These are phyloP conservation scores for Episyrphus balteatus DNA, from an alignment of 1,140 invertebrate species.

Conservation along the genomic window DNA sequence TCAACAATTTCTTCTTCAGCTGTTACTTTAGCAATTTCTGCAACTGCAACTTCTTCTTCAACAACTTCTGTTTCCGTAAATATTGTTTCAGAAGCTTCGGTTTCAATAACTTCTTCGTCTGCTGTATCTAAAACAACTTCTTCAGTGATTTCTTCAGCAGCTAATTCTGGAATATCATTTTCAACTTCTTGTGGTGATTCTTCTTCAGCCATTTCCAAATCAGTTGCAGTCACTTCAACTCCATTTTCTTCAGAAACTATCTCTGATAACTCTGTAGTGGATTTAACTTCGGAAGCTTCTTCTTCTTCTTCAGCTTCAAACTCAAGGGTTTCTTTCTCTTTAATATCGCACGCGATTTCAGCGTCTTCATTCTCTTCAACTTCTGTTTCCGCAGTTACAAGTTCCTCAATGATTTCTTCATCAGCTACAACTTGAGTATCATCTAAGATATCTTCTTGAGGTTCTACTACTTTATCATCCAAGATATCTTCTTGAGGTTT, in stretches of 20 bases:
- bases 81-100: neutral
- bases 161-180: neutral
- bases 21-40: neutral
- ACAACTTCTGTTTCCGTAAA: neutral
- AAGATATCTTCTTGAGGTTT: neutral
- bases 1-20: neutral
- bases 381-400: neutral
- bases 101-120: conserved; percentile 1
- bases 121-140: too few relatives aligned
- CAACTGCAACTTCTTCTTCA: neutral
- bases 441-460: neutral
- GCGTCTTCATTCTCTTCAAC: neutral
- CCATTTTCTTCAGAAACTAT: neutral
- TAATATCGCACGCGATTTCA: neutral
- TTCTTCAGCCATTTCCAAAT: conserved; percentile 1
- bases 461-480: conserved; percentile 1
- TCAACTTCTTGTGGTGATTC: neutral
- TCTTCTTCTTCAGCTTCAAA: neutral
- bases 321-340: neutral
- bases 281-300: neutral
- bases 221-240: neutral
- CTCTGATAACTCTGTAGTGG: neutral
- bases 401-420: neutral
- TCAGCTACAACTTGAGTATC: neutral
- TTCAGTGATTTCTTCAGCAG: neutral